Conservation (phyloP, 1,140 invertebrate genomes). For the Batillaria attramentaria region DNA sequence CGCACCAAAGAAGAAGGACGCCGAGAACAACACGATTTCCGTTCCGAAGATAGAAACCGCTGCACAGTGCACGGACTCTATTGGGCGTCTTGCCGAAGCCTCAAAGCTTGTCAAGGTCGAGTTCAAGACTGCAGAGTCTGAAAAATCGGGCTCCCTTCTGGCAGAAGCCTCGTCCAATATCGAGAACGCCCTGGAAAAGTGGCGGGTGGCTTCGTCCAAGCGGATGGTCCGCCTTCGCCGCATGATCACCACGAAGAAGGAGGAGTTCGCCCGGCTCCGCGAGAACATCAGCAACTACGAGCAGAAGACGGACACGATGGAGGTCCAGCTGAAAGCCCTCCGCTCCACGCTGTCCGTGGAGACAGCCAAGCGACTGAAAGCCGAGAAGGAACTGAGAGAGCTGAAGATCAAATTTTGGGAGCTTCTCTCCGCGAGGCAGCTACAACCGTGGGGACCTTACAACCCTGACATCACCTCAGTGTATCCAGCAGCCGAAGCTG, state of each 20-base stretch:
- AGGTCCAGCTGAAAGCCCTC: neutral
- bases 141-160: too few relatives aligned
- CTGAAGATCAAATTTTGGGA: constrained; percentile 26
- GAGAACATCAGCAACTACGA: constrained; percentile 19
- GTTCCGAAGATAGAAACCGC: neutral
- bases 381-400: constrained; percentile 7
- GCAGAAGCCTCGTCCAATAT: too few relatives aligned
- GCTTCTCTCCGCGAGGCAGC: constrained; percentile 1
- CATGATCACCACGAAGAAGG: constrained; percentile 16
- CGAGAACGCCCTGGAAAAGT: neutral
- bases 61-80: neutral
- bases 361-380: neutral
- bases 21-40: neutral
- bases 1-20: neutral
- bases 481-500: too few relatives aligned
- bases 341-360: constrained; percentile 10
- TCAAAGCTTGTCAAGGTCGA: too few relatives aligned
- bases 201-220: constrained; percentile 18
- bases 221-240: constrained; percentile 12
- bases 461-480: neutral
- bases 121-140: too few relatives aligned
- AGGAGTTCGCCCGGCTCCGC: neutral
- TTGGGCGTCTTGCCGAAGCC: too few relatives aligned
- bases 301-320: neutral
- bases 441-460: neutral